Evolutionary conservation across 2,888 invertebrate genomes (phyloP).

Genomic region (Craniophora ligustri): DNA sequence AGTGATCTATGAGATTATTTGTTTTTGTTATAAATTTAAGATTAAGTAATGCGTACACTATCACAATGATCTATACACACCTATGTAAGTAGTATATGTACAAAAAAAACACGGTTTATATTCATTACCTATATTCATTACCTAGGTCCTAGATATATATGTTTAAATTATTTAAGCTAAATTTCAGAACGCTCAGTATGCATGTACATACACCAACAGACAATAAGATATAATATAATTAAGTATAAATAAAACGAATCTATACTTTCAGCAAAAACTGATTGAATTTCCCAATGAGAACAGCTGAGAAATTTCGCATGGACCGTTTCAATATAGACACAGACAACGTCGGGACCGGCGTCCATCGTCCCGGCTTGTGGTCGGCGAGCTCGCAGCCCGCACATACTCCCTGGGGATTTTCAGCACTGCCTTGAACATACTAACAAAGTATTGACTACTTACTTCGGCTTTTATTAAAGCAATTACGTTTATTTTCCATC

Average conservation of each 20-base stretch:
- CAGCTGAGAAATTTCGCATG: conserved; percentile 53
- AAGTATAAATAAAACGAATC: no score
- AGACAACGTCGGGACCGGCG: conserved; percentile 29
- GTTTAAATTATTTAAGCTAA: no score
- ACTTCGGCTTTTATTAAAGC: conserved; percentile 47
- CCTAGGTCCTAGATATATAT: no score
- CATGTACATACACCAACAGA: no score
- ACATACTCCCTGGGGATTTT: conserved; percentile 44
- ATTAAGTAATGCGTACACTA: no score
- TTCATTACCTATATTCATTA: no score
- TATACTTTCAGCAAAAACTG: conserved; percentile 7
- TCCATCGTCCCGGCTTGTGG: conserved; percentile 42
- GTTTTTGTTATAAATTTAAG: no score
- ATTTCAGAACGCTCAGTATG: no score
- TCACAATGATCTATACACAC: background rate
- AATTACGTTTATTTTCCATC: conserved; percentile 44
- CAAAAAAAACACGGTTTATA: no score
- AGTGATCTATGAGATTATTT: no score
- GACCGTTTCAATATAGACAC: conserved; percentile 28
- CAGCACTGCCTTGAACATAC: conserved; percentile 34
- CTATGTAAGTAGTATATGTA: background rate
- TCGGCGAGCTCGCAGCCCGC: conserved; percentile 37
- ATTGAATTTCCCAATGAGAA: conserved; percentile 31
- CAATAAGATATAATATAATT: no score
- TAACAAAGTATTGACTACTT: conserved; percentile 48